Conservation (phyloP, 2,113 vertebrate genomes). For the Centropus unirufus region DNA sequence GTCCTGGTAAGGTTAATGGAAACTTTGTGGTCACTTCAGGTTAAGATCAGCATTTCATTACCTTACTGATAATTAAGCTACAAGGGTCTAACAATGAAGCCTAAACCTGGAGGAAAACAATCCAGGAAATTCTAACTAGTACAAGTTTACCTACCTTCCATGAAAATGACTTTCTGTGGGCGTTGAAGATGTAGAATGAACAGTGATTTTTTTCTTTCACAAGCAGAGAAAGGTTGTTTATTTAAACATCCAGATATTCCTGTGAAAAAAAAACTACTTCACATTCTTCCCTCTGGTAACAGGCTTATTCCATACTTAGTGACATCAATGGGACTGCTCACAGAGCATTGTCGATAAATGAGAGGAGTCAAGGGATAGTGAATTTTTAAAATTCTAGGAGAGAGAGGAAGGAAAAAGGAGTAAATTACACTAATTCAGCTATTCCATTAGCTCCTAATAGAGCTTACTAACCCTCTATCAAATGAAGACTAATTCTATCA, state of each 20-base stretch:
- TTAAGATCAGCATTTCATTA: not conserved
- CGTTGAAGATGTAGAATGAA: not conserved
- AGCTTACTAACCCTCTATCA: not conserved
- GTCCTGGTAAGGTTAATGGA: not conserved
- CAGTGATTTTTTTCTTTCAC: not conserved
- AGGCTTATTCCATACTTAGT: conserved; percentile 7
- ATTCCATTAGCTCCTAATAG: not conserved
- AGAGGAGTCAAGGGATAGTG: not conserved
- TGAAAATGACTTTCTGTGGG: not conserved
- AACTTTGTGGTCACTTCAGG: not conserved
- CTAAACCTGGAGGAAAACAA: not conserved
- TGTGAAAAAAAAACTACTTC: not conserved
- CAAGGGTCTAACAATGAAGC: not conserved
- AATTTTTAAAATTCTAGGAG: not conserved
- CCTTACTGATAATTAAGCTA: not conserved
- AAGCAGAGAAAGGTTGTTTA: not conserved
- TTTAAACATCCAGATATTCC: conserved; percentile 15
- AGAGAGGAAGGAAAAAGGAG: not conserved
- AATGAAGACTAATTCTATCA: not conserved
- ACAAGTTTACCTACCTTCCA: not conserved
- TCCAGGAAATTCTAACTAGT: not conserved
- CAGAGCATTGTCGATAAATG: conserved; percentile 23
- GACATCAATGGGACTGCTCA: conserved; percentile 35
- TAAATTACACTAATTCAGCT: not conserved
- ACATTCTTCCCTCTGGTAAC: not conserved